A percentile compares a stretch with the other conserved stretches of the same genome.
These are phyloP conservation scores for Anoura caudifer DNA, from an alignment of 2,113 vertebrate genomes.

Conservation along the genomic window DNA sequence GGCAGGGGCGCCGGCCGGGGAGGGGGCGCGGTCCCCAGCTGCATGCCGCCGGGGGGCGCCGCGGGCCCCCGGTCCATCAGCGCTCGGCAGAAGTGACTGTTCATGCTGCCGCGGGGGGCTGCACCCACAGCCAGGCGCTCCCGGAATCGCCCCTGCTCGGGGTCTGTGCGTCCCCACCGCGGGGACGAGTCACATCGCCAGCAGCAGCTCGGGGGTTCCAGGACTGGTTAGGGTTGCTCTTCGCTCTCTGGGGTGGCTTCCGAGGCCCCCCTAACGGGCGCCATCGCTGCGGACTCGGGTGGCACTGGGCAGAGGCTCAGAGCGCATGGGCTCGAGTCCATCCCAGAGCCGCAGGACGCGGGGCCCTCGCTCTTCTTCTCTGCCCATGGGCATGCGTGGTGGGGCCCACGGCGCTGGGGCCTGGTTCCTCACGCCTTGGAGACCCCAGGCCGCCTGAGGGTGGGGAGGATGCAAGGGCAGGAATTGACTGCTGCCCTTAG, in stretches of 20 bases:
- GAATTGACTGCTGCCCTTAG: neutral
- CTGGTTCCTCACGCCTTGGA: neutral
- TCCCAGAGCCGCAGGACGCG: neutral
- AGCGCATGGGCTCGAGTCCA: neutral
- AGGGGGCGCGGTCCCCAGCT: constrained; percentile 72
- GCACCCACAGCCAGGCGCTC: neutral
- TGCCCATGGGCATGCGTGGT: neutral
- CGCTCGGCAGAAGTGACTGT: constrained; percentile 72
- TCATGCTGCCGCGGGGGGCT: constrained; percentile 68
- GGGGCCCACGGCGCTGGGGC: neutral
- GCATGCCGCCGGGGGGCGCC: constrained; percentile 60
- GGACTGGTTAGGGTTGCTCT: neutral
- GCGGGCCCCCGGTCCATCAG: constrained; percentile 69
- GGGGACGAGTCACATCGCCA: constrained; percentile 42
- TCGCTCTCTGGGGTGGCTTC: neutral
- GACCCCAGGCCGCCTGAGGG: neutral
- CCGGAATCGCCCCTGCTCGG: neutral
- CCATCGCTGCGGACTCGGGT: neutral
- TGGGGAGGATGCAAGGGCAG: neutral
- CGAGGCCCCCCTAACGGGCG: neutral
- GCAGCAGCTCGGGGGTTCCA: neutral
- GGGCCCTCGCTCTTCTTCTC: neutral
- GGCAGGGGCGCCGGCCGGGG: constrained; percentile 58
- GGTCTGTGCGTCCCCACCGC: neutral
- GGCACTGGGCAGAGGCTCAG: neutral